phyloP scores from a whole-genome alignment of 2,113 vertebrate species.

The Orientallactaga bullata region DNA sequence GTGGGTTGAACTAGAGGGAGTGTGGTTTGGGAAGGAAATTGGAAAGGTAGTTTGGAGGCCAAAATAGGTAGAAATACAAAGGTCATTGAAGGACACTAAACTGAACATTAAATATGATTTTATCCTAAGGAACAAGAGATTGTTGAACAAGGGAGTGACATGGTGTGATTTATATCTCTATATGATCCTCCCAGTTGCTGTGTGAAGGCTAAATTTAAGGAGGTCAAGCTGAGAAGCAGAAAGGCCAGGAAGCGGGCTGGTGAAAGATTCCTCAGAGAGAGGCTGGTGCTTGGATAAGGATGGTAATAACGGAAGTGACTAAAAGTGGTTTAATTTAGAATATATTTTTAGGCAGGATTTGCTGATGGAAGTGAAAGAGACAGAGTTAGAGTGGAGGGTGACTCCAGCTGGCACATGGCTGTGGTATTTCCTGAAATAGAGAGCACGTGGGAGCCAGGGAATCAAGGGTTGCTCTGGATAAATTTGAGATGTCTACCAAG shows the following conservation, averaged over 20 bases:
- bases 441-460: background rate
- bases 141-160: background rate
- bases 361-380: conserved; percentile 44
- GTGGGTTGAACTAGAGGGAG: background rate
- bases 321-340: conserved; percentile 59
- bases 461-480: conserved; percentile 50
- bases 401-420: conserved; percentile 47
- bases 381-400: conserved; percentile 33
- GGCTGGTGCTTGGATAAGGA: background rate
- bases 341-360: conserved; percentile 63
- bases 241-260: background rate
- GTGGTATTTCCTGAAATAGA: conserved; percentile 63
- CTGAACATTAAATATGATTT: background rate
- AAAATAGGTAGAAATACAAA: background rate
- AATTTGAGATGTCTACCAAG: conserved; percentile 49
- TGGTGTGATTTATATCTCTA: conserved; percentile 2
- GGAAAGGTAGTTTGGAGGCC: background rate
- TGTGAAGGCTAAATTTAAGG: background rate
- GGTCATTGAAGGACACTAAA: background rate
- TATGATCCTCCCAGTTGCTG: background rate
- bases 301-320: conserved; percentile 40
- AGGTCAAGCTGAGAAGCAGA: background rate
- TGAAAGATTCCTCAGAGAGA: conserved; percentile 2
- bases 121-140: conserved; percentile 6
- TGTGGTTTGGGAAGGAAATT: background rate